Evolutionary conservation across 1,140 invertebrate genomes (phyloP).

Genomic region (Trichogramma pretiosum): DNA sequence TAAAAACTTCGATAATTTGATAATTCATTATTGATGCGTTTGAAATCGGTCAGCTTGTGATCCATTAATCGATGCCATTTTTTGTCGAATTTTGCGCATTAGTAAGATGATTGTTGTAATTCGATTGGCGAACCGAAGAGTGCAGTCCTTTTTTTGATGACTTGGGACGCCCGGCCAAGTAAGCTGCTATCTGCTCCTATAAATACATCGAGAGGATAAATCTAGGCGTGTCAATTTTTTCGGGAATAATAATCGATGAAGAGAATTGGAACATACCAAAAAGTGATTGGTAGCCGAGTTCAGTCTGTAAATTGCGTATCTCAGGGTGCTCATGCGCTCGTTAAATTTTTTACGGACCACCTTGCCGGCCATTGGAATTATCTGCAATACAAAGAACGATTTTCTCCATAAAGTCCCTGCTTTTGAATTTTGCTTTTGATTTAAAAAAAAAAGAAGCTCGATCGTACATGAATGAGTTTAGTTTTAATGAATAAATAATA

Average conservation of each 20-base stretch:
- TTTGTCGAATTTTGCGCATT: slow-evolving; percentile 42
- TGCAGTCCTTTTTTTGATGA: slow-evolving; percentile 37
- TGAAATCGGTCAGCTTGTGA: too few species aligned
- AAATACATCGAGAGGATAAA: slow-evolving; percentile 15
- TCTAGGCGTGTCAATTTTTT: slow-evolving; percentile 3
- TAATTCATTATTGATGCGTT: too few species aligned
- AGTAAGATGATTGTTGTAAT: slow-evolving; percentile 45
- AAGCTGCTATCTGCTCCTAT: slow-evolving; percentile 49
- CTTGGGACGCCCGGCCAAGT: slow-evolving; percentile 50
- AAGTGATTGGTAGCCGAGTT: slow-evolving; percentile 31
- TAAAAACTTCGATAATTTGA: too few species aligned
- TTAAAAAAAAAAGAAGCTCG: too few species aligned
- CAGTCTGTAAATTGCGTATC: slow-evolving; percentile 28
- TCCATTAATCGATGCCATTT: slow-evolving; percentile 44
- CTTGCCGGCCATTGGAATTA: slow-evolving; percentile 25
- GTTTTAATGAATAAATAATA: slow-evolving; percentile 1
- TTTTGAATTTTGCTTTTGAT: too few species aligned
- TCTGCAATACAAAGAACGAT: slow-evolving; percentile 29
- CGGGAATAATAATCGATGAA: slow-evolving; percentile 3
- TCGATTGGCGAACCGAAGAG: slow-evolving; percentile 32
- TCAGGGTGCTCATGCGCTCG: slow-evolving; percentile 24
- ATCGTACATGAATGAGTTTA: too few species aligned
- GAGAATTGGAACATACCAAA: slow-evolving; percentile 28
- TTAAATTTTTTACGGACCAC: too few species aligned
- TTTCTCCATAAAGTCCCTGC: too few species aligned